Percentiles rank a stretch among this genome's conserved stretches.
Conservation (phyloP, 2,888 invertebrate genomes). For the Notodonta ziczac region DNA sequence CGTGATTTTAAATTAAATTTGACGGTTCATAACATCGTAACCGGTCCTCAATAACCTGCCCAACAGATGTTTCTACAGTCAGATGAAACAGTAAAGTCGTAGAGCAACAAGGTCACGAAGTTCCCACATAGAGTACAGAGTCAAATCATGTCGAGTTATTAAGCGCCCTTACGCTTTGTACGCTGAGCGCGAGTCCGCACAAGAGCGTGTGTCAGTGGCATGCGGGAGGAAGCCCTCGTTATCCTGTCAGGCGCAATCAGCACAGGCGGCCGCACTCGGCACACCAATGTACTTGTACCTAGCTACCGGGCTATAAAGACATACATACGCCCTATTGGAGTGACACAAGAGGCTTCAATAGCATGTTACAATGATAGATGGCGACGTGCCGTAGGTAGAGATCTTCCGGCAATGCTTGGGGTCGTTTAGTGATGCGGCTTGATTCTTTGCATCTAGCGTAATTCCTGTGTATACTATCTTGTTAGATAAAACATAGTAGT, state of each 20-base stretch:
- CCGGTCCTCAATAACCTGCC: no score
- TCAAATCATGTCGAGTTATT: constrained; percentile 42
- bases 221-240: constrained; percentile 82
- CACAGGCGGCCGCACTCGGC: constrained; percentile 49
- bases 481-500: no score
- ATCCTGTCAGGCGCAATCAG: constrained; percentile 83
- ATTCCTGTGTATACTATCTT: no score
- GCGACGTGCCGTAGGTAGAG: constrained; percentile 6
- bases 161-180: constrained; percentile 59
- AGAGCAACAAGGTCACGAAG: not conserved
- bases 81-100: no score
- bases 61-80: no score
- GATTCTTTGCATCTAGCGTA: no score
- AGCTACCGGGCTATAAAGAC: constrained; percentile 50
- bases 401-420: not conserved
- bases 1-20: no score
- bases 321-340: constrained; percentile 43
- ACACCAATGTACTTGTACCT: constrained; percentile 43
- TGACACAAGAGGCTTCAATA: constrained; percentile 39
- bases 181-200: constrained; percentile 58
- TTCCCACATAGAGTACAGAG: constrained; percentile 8
- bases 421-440: no score
- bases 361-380: constrained; percentile 32
- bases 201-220: constrained; percentile 64
- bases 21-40: no score